phyloP scores from a whole-genome alignment of 2,888 invertebrate genomes.

The Peribatodes rhomboidaria region DNA sequence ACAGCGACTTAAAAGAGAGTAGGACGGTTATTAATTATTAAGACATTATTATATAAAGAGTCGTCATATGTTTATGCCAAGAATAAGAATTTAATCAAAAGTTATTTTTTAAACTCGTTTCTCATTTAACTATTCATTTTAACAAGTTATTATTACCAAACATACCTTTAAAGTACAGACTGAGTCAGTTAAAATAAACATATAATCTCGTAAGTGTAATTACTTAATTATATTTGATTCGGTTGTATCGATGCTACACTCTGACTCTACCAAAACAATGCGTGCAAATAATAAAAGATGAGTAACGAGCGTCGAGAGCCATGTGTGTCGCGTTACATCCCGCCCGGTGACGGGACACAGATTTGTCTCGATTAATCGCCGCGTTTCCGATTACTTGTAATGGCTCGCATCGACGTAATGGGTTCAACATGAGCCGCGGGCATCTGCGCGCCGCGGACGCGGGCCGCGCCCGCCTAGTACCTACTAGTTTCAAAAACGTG shows the following conservation, averaged over 20 bases:
- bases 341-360: background rate
- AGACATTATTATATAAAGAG: too few species aligned
- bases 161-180: background rate
- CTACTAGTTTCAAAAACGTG: too few species aligned
- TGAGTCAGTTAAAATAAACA: background rate
- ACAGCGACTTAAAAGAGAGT: too few species aligned
- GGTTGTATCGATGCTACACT: background rate
- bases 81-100: too few species aligned
- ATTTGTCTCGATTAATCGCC: background rate
- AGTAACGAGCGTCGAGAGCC: conserved; percentile 6
- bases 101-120: too few species aligned
- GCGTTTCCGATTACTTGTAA: background rate
- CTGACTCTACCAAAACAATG: background rate
- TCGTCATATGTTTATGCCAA: too few species aligned
- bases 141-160: too few species aligned
- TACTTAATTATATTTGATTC: background rate
- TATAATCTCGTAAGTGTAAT: too few species aligned
- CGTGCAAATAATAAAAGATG: conserved; percentile 6
- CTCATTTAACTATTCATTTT: too few species aligned
- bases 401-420: background rate
- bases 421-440: background rate
- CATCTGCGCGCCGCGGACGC: too few species aligned
- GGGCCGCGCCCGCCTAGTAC: too few species aligned
- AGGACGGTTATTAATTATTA: too few species aligned
- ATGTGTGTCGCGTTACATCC: background rate